phyloP scores from a whole-genome alignment of 2,888 invertebrate species.

The Tipula helvola region DNA sequence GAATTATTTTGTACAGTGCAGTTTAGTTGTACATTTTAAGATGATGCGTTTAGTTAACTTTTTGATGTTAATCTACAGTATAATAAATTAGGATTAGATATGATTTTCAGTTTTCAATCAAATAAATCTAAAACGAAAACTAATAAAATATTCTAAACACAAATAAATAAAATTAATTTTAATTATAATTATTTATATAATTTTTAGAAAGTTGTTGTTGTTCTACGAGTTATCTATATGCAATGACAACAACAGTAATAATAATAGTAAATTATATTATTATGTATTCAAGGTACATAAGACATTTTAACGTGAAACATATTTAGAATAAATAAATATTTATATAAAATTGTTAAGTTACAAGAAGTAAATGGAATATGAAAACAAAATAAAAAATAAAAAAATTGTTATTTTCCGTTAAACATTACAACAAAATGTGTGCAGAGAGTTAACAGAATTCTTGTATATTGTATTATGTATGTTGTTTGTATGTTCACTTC shows the following conservation, averaged over 20 bases:
- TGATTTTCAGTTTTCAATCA: not conserved
- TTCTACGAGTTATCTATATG: not conserved
- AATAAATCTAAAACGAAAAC: not conserved
- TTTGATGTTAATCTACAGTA: not conserved
- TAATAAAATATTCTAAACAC: not conserved
- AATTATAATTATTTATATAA: not conserved
- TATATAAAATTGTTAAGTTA: not conserved
- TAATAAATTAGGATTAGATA: not conserved
- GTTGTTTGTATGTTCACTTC: not conserved
- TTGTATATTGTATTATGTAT: not conserved
- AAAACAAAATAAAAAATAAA: not conserved
- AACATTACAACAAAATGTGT: not conserved
- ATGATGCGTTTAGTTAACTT: not conserved
- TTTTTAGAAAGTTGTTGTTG: not conserved
- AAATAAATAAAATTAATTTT: not conserved
- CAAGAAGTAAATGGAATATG: not conserved
- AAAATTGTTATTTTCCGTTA: not conserved
- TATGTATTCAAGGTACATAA: not conserved
- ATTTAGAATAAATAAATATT: slow-evolving; percentile 4
- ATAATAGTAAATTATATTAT: not conserved
- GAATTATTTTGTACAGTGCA: not conserved
- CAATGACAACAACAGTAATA: not conserved
- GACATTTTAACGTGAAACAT: not conserved
- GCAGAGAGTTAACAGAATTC: not conserved
- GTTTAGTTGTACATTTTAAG: too few relatives aligned